Evolutionary conservation across 2,797 vertebrate species (phyloP).

Genomic region (Phoxinus dragarum): DNA sequence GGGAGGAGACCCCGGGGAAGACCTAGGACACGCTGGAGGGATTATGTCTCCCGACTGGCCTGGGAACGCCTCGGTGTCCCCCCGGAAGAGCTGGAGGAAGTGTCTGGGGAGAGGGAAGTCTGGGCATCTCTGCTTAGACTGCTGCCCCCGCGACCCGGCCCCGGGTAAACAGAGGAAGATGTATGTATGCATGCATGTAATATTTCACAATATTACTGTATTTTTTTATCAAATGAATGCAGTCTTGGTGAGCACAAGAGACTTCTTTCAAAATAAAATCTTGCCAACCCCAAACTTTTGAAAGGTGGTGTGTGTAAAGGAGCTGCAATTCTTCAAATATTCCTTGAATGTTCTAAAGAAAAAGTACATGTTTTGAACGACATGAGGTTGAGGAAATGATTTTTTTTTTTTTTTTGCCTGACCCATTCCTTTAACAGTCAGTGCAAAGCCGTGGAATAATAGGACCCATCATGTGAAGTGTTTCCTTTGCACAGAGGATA

Average conservation of each 20-base stretch:
- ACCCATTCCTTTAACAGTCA: background rate
- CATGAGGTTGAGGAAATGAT: background rate
- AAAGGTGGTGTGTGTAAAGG: background rate
- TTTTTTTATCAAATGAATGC: background rate
- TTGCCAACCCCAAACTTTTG: background rate
- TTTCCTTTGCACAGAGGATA: background rate
- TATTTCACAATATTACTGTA: background rate
- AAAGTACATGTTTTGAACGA: background rate
- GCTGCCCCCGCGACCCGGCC: no score
- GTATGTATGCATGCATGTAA: background rate
- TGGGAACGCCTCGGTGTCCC: no score
- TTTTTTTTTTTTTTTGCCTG: background rate
- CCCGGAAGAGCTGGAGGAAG: no score
- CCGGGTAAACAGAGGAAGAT: no score
- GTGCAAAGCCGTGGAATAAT: background rate
- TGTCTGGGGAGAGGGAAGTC: no score
- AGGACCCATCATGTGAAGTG: constrained; percentile 24
- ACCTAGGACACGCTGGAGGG: no score
- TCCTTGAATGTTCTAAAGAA: background rate
- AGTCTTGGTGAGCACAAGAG: background rate
- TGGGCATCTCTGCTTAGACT: no score
- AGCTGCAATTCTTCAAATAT: background rate
- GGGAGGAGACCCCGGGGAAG: no score
- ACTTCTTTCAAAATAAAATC: background rate
- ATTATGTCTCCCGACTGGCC: no score